Base-by-base conservation (phyloP, 1,140 invertebrate genomes). In the Drosophila murphyi region DNA sequence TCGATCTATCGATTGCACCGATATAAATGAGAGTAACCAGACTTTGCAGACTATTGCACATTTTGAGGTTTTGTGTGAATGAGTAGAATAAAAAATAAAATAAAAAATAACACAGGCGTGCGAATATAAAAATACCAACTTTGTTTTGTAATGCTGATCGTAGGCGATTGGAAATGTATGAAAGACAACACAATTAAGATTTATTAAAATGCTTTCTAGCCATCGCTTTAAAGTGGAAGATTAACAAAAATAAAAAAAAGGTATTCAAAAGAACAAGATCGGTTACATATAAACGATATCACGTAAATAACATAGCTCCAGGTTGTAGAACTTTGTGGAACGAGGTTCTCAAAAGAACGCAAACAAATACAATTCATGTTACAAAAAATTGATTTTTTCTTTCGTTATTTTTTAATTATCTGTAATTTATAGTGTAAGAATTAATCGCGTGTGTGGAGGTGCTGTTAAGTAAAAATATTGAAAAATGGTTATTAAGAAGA, bases 1-100 rank as follows among this genome's bases (percentile, higher is more conserved):
- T 72, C 54, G 48, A 59, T 54, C n/a, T 73, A 68, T 73, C 56
- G 71, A 68, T 39, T 6, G 3, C 62, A 59, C 6, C 31, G 35
- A 61, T 32, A 45, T n/a, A n/a, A 7, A 43, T 0, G 31, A n/a
- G 45, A 54, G 55, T 67, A 28, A 39, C 54, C 55, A 72, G 32
- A 12, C 28, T 7, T 32, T n/a, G 8, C 4, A 32, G 20, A 10
- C 1, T 47, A 4, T 31, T 0, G 7, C 5, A 32, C 32, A n/a
- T 48, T 5, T 60, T 4, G 1, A 34, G 3, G 8, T 68, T 59
- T 35, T 31, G 8, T 68, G 55, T 68, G 55, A 68, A 68, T 59
- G 55, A 2, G 4, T 6, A 34, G 12, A 35, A 31, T 47, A 47
- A 29, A 47, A 4, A 28, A 5, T 10, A 34, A 47, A 35, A 20